Percentiles rank a stretch among this genome's conserved stretches.
These are phyloP conservation scores for Tiphia femorata DNA, from an alignment of 2,888 invertebrate genomes.

Conservation along the genomic window DNA sequence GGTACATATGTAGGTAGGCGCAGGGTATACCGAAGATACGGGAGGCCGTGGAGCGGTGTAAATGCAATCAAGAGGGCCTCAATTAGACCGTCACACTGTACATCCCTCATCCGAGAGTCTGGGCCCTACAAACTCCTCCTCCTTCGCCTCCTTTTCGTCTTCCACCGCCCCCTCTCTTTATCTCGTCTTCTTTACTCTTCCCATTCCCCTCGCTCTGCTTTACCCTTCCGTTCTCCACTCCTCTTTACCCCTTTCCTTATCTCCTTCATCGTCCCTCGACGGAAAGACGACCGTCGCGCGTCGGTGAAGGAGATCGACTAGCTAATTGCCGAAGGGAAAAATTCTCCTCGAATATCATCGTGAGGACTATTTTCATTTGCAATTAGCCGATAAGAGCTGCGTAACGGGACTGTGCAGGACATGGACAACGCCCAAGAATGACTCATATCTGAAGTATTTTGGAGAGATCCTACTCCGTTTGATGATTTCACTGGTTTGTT, in stretches of 20 bases:
- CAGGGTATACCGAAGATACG: constrained; percentile 45
- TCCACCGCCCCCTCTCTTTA: constrained; percentile 20
- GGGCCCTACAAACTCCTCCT: constrained; percentile 31
- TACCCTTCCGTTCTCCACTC: neutral
- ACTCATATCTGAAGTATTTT: no score
- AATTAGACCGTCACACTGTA: constrained; percentile 66
- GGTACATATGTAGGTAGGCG: no score
- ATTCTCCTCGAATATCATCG: no score
- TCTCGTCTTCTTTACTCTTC: constrained; percentile 9
- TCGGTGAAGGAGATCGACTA: no score
- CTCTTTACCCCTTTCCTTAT: neutral
- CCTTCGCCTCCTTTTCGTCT: constrained; percentile 26
- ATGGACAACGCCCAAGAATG: no score
- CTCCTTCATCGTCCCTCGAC: constrained; percentile 12
- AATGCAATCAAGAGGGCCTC: constrained; percentile 66
- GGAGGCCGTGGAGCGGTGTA: constrained; percentile 61
- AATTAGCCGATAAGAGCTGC: no score
- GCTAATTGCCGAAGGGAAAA: no score
- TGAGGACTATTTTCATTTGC: no score
- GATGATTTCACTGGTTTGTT: no score
- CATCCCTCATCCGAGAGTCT: constrained; percentile 60
- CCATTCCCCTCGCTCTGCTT: neutral
- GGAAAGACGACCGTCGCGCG: no score
- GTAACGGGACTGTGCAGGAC: no score
- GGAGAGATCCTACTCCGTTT: no score